Evolutionary conservation across 2,888 invertebrate species (phyloP).

Genomic region (Choristoneura rosaceana): DNA sequence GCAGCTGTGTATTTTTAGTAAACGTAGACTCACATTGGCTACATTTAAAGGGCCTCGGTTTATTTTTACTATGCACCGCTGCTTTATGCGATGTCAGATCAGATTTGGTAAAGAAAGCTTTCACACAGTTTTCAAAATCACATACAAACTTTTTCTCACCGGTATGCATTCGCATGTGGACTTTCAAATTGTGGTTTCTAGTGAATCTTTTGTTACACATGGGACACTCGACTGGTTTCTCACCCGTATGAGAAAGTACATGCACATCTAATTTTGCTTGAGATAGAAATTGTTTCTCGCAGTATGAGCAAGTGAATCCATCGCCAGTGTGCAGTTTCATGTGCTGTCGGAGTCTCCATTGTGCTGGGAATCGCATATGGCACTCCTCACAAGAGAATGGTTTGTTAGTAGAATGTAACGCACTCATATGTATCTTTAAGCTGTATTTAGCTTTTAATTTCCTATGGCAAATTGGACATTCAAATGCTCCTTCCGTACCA

Average conservation of each 20-base stretch:
- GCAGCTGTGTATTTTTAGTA: slow-evolving; percentile 8
- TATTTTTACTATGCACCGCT: slow-evolving; percentile 3
- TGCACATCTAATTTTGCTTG: slow-evolving; percentile 29
- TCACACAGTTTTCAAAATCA: background rate
- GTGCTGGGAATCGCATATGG: slow-evolving; percentile 22
- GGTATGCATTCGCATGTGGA: slow-evolving; percentile 11
- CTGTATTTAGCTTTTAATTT: slow-evolving; percentile 32
- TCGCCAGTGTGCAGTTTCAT: slow-evolving; percentile 35
- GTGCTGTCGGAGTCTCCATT: slow-evolving; percentile 31
- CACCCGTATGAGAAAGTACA: slow-evolving; percentile 3
- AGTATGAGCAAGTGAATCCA: slow-evolving; percentile 14
- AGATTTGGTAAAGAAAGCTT: slow-evolving; percentile 7
- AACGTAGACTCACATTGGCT: background rate
- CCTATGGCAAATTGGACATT: slow-evolving; percentile 3
- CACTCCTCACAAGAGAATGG: slow-evolving; percentile 33
- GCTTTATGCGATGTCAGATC: slow-evolving; percentile 8
- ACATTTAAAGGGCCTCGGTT: background rate
- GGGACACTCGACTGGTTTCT: background rate
- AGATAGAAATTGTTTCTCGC: slow-evolving; percentile 18
- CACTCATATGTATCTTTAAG: slow-evolving; percentile 30
- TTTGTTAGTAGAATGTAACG: slow-evolving; percentile 15
- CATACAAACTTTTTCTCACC: slow-evolving; percentile 18
- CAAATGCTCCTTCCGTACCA: background rate
- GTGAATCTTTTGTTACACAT: slow-evolving; percentile 5
- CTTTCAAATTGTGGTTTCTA: background rate